These are phyloP conservation scores for Leptodactylus fuscus DNA, from an alignment of 2,113 vertebrate genomes.

Conservation along the genomic window DNA sequence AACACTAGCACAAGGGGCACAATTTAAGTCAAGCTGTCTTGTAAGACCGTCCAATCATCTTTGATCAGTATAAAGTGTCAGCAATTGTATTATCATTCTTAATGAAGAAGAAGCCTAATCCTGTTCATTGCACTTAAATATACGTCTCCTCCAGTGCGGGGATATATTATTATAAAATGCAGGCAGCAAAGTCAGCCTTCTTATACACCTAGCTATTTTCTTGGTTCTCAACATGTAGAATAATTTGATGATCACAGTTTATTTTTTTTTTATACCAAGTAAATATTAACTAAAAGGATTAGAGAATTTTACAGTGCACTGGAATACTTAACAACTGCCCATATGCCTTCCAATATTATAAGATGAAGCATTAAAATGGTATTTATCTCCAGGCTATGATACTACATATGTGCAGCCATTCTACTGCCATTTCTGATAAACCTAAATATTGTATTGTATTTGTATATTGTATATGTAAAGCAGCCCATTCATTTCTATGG, in stretches of 20 bases:
- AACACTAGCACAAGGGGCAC: constrained; percentile 45
- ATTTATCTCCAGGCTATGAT: too few species aligned
- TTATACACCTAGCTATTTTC: constrained; percentile 28
- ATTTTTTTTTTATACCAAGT: not conserved
- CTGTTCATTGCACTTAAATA: not conserved
- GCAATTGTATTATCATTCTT: constrained; percentile 61
- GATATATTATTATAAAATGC: not conserved
- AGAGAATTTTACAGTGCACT: too few species aligned
- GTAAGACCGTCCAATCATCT: constrained; percentile 65
- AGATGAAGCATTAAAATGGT: too few species aligned
- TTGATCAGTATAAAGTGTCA: constrained; percentile 64
- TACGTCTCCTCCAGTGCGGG: not conserved
- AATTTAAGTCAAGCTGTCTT: constrained; percentile 66
- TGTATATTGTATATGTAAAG: too few species aligned
- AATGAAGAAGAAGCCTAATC: constrained; percentile 63
- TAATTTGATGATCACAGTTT: not conserved
- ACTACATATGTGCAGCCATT: too few species aligned
- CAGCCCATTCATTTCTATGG: too few species aligned
- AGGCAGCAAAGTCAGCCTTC: not conserved
- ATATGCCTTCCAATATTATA: too few species aligned
- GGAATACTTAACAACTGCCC: too few species aligned
- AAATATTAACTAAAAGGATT: not conserved
- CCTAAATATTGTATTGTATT: too few species aligned
- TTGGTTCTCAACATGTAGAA: not conserved
- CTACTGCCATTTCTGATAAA: too few species aligned